Conservation (phyloP, 2,797 vertebrate genomes). For the Hippoglossus hippoglossus region DNA sequence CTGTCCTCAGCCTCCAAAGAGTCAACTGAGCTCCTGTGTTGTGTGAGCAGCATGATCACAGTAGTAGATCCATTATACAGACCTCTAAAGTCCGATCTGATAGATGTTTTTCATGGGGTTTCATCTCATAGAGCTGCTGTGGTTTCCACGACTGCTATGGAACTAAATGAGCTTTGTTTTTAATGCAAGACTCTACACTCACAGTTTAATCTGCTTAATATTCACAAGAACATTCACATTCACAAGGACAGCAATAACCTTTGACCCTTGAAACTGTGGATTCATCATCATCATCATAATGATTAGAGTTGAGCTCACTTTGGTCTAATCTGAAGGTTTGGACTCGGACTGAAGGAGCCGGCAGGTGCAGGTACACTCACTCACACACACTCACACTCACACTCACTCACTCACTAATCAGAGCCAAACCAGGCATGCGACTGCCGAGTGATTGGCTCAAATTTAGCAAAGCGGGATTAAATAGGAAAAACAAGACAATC, state of each 20-base stretch:
- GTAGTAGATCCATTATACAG: not conserved
- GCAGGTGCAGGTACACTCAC: slow-evolving; percentile 12
- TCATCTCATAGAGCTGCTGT: not conserved
- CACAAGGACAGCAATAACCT: not conserved
- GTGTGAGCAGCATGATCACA: no score
- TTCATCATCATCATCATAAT: no score
- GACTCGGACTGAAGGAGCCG: not conserved
- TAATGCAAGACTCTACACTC: not conserved
- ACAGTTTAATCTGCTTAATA: slow-evolving; percentile 2
- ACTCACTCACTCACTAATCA: slow-evolving; percentile 44
- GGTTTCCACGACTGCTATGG: not conserved
- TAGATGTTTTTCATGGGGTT: not conserved
- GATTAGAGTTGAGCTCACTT: no score
- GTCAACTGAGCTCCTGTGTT: no score
- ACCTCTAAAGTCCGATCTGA: not conserved
- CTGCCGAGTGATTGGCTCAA: slow-evolving; percentile 31
- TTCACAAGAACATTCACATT: not conserved
- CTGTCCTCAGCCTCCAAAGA: not conserved
- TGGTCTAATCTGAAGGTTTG: not conserved
- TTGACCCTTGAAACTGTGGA: not conserved
- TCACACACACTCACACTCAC: slow-evolving; percentile 25
- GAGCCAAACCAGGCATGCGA: slow-evolving; percentile 22
- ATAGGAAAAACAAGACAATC: slow-evolving; percentile 36
- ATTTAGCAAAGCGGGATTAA: slow-evolving; percentile 48
- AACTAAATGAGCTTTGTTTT: slow-evolving; percentile 6